phyloP scores from a whole-genome alignment of 2,888 invertebrate species.

The Sinopyrophorus schimmeli region DNA sequence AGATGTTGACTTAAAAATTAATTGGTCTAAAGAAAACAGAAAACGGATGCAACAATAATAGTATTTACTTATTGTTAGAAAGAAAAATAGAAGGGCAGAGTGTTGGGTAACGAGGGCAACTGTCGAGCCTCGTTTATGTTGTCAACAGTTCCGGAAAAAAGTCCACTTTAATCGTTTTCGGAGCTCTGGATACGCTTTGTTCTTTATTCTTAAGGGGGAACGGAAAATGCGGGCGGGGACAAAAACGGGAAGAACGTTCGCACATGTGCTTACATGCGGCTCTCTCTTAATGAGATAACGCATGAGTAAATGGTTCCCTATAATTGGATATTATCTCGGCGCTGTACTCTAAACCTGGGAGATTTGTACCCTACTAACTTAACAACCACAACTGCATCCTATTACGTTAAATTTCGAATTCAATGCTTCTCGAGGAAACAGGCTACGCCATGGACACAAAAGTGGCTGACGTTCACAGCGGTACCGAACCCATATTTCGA shows the following conservation, averaged over 20 bases:
- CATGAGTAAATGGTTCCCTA: conserved; percentile 45
- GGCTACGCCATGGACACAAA: conserved; percentile 16
- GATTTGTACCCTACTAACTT: conserved; percentile 37
- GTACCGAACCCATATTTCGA: conserved; percentile 17
- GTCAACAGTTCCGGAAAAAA: conserved; percentile 15
- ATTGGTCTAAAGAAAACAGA: conserved; percentile 4
- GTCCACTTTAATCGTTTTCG: conserved; percentile 23
- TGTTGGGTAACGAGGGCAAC: conserved; percentile 11
- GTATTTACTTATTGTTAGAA: too few relatives aligned
- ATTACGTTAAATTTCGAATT: conserved; percentile 33
- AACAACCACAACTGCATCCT: conserved; percentile 32
- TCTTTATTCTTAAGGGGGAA: conserved; percentile 22
- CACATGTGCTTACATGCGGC: conserved; percentile 39
- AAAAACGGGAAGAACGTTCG: conserved; percentile 30
- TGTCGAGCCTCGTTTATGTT: conserved; percentile 21
- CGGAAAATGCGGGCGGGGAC: conserved; percentile 25
- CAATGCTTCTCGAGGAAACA: conserved; percentile 24
- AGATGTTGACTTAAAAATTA: conserved; percentile 7
- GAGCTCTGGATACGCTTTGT: conserved; percentile 16
- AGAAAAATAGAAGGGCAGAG: background rate
- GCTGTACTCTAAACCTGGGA: conserved; percentile 39
- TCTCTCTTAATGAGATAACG: conserved; percentile 46
- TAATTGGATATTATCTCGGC: conserved; percentile 47
- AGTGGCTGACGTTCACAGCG: conserved; percentile 21
- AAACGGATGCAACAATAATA: too few relatives aligned